phyloP scores from a whole-genome alignment of 2,113 vertebrate species.

The Zapus hudsonius region DNA sequence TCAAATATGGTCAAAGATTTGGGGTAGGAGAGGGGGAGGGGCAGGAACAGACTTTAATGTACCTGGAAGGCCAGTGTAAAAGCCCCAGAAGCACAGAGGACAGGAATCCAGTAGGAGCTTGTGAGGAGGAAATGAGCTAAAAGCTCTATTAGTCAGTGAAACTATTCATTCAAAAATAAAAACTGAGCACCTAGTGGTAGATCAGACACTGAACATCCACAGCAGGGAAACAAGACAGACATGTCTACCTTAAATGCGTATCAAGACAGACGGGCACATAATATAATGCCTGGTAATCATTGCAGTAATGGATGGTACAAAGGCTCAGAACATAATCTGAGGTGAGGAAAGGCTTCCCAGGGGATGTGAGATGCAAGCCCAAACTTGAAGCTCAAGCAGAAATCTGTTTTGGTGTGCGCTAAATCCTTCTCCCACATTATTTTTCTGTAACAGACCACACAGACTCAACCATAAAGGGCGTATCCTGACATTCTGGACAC shows the following conservation, averaged over 20 bases:
- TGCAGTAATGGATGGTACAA: not conserved
- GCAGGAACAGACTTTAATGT: not conserved
- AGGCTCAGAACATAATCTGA: not conserved
- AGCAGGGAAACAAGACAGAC: not conserved
- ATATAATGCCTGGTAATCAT: too few relatives aligned
- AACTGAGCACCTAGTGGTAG: not conserved
- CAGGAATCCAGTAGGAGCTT: not conserved
- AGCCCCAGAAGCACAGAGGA: not conserved
- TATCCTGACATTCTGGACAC: not conserved
- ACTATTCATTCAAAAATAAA: not conserved
- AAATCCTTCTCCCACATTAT: not conserved
- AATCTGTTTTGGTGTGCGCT: not conserved
- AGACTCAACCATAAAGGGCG: not conserved
- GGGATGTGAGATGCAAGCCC: not conserved
- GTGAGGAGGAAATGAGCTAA: not conserved
- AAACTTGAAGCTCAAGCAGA: not conserved
- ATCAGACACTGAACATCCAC: not conserved
- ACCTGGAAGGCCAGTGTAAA: not conserved
- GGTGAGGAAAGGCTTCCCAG: not conserved
- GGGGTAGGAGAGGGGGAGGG: not conserved
- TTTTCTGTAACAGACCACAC: not conserved
- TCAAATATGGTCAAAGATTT: not conserved
- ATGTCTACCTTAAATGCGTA: not conserved
- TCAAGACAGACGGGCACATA: not conserved
- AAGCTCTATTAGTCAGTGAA: not conserved